These are phyloP conservation scores for Zoroaster sp. DNA, from an alignment of 53 echinoderm and acorn worm genomes.

Conservation along the genomic window DNA sequence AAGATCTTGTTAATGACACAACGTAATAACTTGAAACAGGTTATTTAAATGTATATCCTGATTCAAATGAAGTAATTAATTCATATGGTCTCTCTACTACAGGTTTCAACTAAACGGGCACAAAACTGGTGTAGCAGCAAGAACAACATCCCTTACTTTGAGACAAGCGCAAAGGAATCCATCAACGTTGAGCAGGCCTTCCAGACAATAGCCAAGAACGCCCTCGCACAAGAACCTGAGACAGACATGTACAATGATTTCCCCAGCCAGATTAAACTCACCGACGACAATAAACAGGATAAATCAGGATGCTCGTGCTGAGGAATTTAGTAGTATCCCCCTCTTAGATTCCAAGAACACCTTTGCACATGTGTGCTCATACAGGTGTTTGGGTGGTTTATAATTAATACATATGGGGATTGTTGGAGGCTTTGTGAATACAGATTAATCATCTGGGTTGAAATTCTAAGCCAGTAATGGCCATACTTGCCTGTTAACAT, in stretches of 20 bases:
- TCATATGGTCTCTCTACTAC: neutral
- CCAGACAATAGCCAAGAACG: constrained; percentile 99
- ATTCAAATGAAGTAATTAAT: too few species aligned
- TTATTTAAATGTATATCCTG: too few species aligned
- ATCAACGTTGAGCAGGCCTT: constrained; percentile 99
- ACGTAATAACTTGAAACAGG: too few species aligned
- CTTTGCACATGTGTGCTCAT: neutral
- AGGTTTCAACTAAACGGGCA: constrained; percentile 97
- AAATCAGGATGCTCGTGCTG: constrained; percentile 83
- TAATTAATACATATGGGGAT: neutral
- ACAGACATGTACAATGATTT: constrained; percentile 91
- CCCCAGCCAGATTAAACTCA: constrained; percentile 92
- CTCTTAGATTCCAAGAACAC: neutral
- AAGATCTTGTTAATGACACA: too few species aligned
- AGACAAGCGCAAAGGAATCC: constrained; percentile 99
- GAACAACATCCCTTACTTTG: constrained; percentile 99
- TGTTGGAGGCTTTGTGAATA: neutral
- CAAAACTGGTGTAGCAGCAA: constrained; percentile 99
- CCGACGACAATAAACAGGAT: constrained; percentile 83
- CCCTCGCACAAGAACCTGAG: constrained; percentile 97
- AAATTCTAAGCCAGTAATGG: neutral
- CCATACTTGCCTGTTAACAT: neutral
- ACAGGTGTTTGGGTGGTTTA: constrained; percentile 13
- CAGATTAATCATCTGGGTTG: neutral
- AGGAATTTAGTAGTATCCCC: constrained; percentile 44